phyloP scores from a whole-genome alignment of 53 echinoderm and acorn worm species.

The Arbacia lixula region DNA sequence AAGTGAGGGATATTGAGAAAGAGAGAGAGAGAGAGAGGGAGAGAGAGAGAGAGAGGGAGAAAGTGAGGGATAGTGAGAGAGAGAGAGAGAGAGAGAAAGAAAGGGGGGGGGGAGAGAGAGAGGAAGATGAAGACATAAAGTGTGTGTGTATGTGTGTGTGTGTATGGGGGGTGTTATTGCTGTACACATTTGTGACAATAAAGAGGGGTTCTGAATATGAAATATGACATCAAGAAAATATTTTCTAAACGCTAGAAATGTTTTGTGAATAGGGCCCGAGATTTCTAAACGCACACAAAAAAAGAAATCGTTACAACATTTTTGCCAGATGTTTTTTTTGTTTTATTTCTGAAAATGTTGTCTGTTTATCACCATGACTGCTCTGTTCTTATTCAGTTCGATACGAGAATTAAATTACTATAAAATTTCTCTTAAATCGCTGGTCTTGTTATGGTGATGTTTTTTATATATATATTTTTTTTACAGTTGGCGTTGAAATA shows the following conservation, averaged over 20 bases:
- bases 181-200: background rate
- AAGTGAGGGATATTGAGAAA: background rate
- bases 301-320: too few species aligned
- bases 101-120: background rate
- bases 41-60: background rate
- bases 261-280: too few species aligned
- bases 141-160: background rate
- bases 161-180: background rate
- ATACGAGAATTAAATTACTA: too few species aligned
- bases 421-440: too few species aligned
- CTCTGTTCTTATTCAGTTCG: too few species aligned
- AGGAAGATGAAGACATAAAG: background rate
- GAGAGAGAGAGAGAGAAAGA: background rate
- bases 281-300: too few species aligned
- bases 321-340: too few species aligned
- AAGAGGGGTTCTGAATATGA: background rate
- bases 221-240: background rate
- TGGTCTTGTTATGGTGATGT: too few species aligned
- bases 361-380: too few species aligned
- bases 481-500: slow-evolving; percentile 68
- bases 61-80: background rate
- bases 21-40: background rate
- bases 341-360: too few species aligned
- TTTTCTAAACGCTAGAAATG: background rate
- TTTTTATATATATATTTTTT: too few species aligned